Base-by-base conservation (phyloP, 2,888 invertebrate genomes). In the Erannis defoliaria region DNA sequence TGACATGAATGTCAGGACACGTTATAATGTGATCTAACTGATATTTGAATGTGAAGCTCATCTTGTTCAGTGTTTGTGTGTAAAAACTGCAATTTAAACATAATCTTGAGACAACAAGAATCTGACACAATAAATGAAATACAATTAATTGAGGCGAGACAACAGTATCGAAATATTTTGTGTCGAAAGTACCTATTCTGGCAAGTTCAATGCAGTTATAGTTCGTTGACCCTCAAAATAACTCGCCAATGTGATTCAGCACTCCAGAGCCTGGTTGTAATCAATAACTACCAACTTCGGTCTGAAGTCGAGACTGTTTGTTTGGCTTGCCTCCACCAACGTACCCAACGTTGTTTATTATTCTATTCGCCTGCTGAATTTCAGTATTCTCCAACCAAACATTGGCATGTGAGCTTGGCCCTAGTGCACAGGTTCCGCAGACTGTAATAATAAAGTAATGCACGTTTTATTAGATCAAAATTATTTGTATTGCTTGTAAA, bases 161-260 rank as follows among this genome's bases (percentile, higher is more conserved):
- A n/a, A n/a, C n/a, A n/a, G n/a, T n/a, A n/a, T n/a, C n/a, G n/a
- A n/a, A 6, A 31, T 29, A 42, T 2, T 38, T 46, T 16, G 43
- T 43, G 31, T 37, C 18, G 55, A 50, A 55, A 49, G 43, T 37
- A 26, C 26, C 3, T 19, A 33, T 40, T 48, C 53, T 43, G 46
- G 46, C 40, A 48, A 56, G 62, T 62, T 56, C 33, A 53, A 56
- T 48, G 42, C 53, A 56, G 56, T 61, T 55, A 49, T 26, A 46
- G 62, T 57, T 51, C 62, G 48, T 53, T 16, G 53, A 62, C 35
- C 62, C 48, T 37, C 40, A 12, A 57, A 55, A 56, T 51, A 48
- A 46, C 45, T 29, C 53, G 43, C 18, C 10, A 31, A 3, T 42
- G 21, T 42, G 62, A 48, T 62, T 14, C 19, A 26, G 31, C 33